phyloP scores from a whole-genome alignment of 2,888 invertebrate genomes.

The Drosophila gaucha region DNA sequence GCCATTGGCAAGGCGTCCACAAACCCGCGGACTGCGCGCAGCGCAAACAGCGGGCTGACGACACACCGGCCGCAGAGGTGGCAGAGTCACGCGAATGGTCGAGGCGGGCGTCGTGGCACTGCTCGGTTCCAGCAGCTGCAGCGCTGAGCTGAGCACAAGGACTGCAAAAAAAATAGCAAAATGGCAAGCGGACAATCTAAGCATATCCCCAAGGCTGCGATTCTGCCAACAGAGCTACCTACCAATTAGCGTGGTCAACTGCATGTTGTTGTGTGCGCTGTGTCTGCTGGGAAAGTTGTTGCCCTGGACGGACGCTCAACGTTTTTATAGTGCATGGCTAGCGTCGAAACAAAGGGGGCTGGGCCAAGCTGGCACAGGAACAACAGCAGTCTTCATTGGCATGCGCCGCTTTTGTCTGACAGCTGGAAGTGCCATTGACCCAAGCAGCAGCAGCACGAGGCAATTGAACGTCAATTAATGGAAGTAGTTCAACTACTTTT shows the following conservation, averaged over 20 bases:
- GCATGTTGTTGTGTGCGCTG: slow-evolving; percentile 27
- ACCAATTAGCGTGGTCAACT: slow-evolving; percentile 31
- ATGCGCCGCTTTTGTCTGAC: slow-evolving; percentile 31
- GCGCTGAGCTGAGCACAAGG: slow-evolving; percentile 3
- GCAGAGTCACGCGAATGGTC: slow-evolving; percentile 9
- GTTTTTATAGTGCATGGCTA: slow-evolving; percentile 32
- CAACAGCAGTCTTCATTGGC: slow-evolving; percentile 18
- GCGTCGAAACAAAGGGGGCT: slow-evolving; percentile 15
- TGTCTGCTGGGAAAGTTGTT: slow-evolving; percentile 1
- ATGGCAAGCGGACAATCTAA: not conserved
- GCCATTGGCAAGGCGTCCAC: slow-evolving; percentile 40
- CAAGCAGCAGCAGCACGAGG: not conserved
- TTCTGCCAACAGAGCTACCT: not conserved
- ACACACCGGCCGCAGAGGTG: slow-evolving; percentile 19
- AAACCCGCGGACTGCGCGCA: slow-evolving; percentile 51
- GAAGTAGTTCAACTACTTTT: not conserved
- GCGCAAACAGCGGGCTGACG: slow-evolving; percentile 43
- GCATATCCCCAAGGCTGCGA: not conserved
- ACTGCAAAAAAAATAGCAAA: slow-evolving; percentile 21
- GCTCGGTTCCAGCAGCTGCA: not conserved
- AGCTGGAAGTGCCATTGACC: slow-evolving; percentile 8
- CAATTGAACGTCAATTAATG: not conserved
- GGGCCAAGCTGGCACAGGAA: not conserved
- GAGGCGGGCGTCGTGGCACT: not conserved
- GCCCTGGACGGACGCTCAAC: not conserved